Base-by-base conservation (phyloP, 2,888 invertebrate species). In the Schizotus pectinicornis region DNA sequence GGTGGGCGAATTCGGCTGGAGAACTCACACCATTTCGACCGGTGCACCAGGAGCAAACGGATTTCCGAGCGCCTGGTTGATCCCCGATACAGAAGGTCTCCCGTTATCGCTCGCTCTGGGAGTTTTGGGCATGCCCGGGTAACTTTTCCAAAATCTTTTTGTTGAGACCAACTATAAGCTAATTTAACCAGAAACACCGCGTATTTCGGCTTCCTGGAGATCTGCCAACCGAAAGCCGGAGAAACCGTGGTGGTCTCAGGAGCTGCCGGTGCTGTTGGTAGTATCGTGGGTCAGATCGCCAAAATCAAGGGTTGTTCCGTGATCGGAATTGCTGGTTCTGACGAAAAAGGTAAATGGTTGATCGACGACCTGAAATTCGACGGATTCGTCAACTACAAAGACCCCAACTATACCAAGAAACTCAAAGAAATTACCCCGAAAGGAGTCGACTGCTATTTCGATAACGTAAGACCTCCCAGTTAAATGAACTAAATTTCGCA, bases 201-300 rank as follows among this genome's bases (percentile, higher is more conserved):
- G 0, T 88, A 88, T 70, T 90, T 90, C 77, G 91, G 91, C 0
- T 79, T 91, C n/a, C 76, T 86, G 61, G 88, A 90, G 63, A 80
- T 89, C 57, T 90, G 89, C 63, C 77, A 85, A 57, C 89, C 90
- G 1, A 87, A 88, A 77, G 67, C 81, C 6, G 90, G 88, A 6
- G 90, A 92, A 76, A 87, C 86, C 0, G 83, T 91, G 9, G 86
- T 88, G 1, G 84, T 92, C 1, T 87, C 85, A 32, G 86, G 86
- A 3, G 91, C 91, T 8, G 91, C 89, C 22, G 91, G 91, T 9
- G 91, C 90, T 32, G 90, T 91, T 7, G 92, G 91, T 3, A 86
- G 85, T 51, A 83, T 88, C 43, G 91, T 90, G 22, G 91, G 91
- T 2, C 91, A 91, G 81, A 88, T 92, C 60, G 91, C 85, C 1